These are phyloP conservation scores for Pachycephus smyrnensis DNA, from an alignment of 2,888 invertebrate genomes.

Conservation along the genomic window DNA sequence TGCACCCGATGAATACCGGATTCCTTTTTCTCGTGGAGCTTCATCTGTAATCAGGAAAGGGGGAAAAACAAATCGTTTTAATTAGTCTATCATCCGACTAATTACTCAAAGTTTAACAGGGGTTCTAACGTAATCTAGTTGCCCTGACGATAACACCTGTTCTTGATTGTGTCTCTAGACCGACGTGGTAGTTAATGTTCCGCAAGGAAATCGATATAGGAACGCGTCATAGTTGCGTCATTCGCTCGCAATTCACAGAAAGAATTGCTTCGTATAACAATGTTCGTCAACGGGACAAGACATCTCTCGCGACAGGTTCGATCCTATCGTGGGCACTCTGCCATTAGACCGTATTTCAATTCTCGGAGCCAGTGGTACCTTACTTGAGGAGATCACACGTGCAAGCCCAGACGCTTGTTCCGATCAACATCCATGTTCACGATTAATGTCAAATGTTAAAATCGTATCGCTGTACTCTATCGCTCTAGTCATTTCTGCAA, in stretches of 20 bases:
- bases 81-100: neutral
- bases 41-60: constrained; percentile 52
- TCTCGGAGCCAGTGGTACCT: neutral
- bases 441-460: neutral
- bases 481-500: neutral
- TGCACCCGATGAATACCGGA: constrained; percentile 70
- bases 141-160: neutral
- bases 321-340: neutral
- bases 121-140: neutral
- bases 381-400: neutral
- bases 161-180: neutral
- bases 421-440: neutral
- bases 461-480: neutral
- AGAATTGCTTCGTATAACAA: neutral
- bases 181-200: neutral
- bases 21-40: constrained; percentile 64
- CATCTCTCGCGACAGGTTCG: neutral
- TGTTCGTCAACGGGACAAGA: neutral
- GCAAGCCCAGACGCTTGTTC: neutral
- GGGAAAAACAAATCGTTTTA: constrained; percentile 10
- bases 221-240: neutral
- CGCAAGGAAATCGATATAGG: neutral
- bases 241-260: neutral
- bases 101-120: neutral
- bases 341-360: neutral